phyloP scores from a whole-genome alignment of 2,888 invertebrate species.

The Pollenia labialis region DNA sequence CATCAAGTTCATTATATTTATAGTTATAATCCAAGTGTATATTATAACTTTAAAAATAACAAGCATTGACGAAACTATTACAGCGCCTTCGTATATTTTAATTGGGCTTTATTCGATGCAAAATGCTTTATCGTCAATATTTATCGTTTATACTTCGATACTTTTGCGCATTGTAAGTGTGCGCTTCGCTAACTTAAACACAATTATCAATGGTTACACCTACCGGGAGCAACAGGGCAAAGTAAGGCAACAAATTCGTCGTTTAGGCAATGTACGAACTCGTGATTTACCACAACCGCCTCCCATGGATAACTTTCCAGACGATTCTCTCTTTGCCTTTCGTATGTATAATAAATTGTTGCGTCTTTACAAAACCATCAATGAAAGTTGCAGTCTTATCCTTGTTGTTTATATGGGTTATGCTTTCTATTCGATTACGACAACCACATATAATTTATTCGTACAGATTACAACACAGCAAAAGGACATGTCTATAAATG shows the following conservation, averaged over 20 bases:
- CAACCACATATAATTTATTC: constrained; percentile 82
- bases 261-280: constrained; percentile 32
- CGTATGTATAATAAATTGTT: constrained; percentile 81
- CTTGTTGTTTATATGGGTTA: constrained; percentile 82
- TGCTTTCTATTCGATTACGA: constrained; percentile 82
- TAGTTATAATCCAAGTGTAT: constrained; percentile 78
- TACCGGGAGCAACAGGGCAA: constrained; percentile 75
- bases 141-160: constrained; percentile 79
- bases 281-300: not conserved
- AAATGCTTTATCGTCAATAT: constrained; percentile 79
- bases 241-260: constrained; percentile 38
- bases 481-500: constrained; percentile 75
- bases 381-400: constrained; percentile 81
- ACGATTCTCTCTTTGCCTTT: constrained; percentile 80
- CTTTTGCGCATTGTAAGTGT: constrained; percentile 79
- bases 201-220: constrained; percentile 78
- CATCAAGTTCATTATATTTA: constrained; percentile 76
- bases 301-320: constrained; percentile 78
- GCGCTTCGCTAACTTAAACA: constrained; percentile 80
- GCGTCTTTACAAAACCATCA: constrained; percentile 80
- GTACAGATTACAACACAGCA: constrained; percentile 80
- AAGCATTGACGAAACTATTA: constrained; percentile 70
- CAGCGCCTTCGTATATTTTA: constrained; percentile 77
- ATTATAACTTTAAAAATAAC: constrained; percentile 77
- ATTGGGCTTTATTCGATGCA: constrained; percentile 79